Base-by-base conservation (phyloP, 2,888 invertebrate species). In the Troglohyphantes excavatus region DNA sequence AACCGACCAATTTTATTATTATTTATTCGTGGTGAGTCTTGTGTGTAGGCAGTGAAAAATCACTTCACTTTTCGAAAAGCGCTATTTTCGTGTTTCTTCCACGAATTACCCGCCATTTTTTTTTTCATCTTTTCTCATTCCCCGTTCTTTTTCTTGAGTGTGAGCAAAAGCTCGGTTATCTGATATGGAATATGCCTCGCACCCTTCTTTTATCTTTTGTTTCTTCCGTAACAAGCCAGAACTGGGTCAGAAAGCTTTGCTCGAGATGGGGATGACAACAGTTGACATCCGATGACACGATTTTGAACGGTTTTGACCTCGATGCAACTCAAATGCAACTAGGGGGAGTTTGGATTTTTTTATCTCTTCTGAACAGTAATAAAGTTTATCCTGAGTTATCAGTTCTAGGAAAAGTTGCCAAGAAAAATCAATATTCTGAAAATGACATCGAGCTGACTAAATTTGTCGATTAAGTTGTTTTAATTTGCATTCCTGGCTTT, bases 271-370 rank as follows among this genome's bases (percentile, higher is more conserved):
- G 53, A 53, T 33, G 33, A 33, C 33, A 33, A 33, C 33, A 33
- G 3, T 53, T 53, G 17, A 53, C 53, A 53, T 53, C 53, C 53
- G 53, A n/a, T 53, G 53, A n/a, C 53, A 53, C 53, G 17, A 53
- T 53, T 53, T 53, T 53, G n/a, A 53, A 53, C 53, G 53, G 53
- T 2, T 53, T 53, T 53, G 53, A 53, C 53, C 53, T 53, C 53
- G 53, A 53, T 53, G 17, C 53, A 53, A 53, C 53, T 53, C 53
- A 53, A 53, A 17, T n/a, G n/a, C n/a, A 53, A n/a, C 17, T 3
- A 33, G 9, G 33, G 33, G 33, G 33, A 33, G 33, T n/a, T n/a
- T n/a, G 33, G 3, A 33, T 33, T 33, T 33, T 33, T 33, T 33
- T 33, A 33, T 33, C 9, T 33, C 9, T 33, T 33, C 3, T 33